Evolutionary conservation across 2,113 vertebrate species (phyloP), one percentile per base, ranked within the genome.

Genomic region (Anthoscopus minutus): DNA sequence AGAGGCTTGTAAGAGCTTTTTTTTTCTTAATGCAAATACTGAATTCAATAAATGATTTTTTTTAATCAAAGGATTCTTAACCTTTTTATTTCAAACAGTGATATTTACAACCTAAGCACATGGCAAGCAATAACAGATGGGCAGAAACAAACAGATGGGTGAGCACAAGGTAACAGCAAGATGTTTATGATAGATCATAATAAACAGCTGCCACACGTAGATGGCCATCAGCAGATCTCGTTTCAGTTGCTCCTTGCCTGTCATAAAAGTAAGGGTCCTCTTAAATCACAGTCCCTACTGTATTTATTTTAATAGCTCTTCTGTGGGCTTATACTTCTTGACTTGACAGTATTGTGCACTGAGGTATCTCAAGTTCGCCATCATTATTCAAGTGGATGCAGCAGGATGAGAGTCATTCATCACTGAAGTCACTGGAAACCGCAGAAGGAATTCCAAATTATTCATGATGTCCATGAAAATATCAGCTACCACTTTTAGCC

Each of bases 71-170:
- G 24, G 24, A 50, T 73, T 88, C 78, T 58, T 83, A 88, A 83
- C 74, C 38, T 81, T 78, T 56, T 91, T 82, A 66, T 73, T 91
- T 93, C 27, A 85, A 87, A 88, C 42, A 56, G 67, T 40, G 47
- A 51, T 47, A 92, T 77, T 94, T 89, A 77, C 72, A 91, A 40
- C 13, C 25, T 38, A 70, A 86, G 60, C 65, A 74, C 56, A 64
- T 35, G 33, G 67, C 35, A 96, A 94, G 69, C 86, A 81, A 31
- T 60, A 93, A 82, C 89, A 96, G 92, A 93, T 86, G 70, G 79
- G n/a, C 35, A 94, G 56, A 90, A 90, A 91, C 38, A 94, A 91
- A 71, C 91, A 96, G 93, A 88, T 88, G 81, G 77, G 73, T 57
- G 47, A 96, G 60, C 90, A 94, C 88, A 95, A 94, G 88, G 88